Evolutionary conservation across 2,797 vertebrate genomes (phyloP).

Genomic region (Bovichtus variegatus): DNA sequence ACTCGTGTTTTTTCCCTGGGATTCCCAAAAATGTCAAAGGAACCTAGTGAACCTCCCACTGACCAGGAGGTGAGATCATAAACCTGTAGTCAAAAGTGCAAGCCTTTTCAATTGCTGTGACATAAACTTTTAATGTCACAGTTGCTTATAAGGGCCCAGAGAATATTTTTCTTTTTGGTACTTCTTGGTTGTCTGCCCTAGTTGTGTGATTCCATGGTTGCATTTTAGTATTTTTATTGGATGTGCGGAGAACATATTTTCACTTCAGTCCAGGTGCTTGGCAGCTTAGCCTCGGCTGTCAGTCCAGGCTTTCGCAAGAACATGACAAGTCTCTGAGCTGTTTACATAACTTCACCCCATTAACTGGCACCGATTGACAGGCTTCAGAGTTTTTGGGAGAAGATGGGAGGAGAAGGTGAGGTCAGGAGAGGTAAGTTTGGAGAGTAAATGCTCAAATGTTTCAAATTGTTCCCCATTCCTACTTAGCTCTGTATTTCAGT

Average conservation of each 20-base stretch:
- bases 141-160: conserved; percentile 22
- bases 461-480: background rate
- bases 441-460: background rate
- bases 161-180: conserved; percentile 50
- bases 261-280: conserved; percentile 52
- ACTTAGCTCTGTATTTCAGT: background rate
- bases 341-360: conserved; percentile 59
- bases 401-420: conserved; percentile 17
- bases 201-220: conserved; percentile 46
- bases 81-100: conserved; percentile 32
- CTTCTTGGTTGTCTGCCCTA: conserved; percentile 41
- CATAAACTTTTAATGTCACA: conserved; percentile 58
- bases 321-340: conserved; percentile 49
- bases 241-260: conserved; percentile 45
- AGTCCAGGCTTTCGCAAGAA: conserved; percentile 45
- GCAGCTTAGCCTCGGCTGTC: conserved; percentile 44
- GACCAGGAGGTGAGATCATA: conserved; percentile 56
- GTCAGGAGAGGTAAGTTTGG: conserved; percentile 12
- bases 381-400: conserved; percentile 29
- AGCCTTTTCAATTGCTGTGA: conserved; percentile 54
- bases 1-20: conserved; percentile 55
- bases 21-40: conserved; percentile 45
- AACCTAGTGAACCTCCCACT: conserved; percentile 44
- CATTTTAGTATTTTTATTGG: conserved; percentile 61
- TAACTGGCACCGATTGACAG: conserved; percentile 53